Evolutionary conservation across 1,140 invertebrate species (phyloP).

Genomic region (Drosophila ananassae): DNA sequence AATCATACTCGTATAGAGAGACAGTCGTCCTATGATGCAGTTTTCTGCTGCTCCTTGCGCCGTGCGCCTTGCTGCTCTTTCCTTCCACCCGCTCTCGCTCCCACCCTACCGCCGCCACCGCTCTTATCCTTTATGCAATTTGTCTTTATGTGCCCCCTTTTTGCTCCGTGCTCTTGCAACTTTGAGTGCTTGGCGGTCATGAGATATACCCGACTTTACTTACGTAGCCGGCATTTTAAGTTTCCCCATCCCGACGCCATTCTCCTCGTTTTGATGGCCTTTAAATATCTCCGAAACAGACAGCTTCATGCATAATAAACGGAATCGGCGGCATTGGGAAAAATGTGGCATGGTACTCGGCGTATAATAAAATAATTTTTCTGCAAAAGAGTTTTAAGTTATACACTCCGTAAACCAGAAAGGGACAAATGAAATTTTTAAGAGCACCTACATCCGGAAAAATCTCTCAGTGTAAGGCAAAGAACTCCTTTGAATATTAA

Average conservation of each 20-base stretch:
- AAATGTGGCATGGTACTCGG: slow-evolving; percentile 2
- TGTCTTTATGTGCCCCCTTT: slow-evolving; percentile 53
- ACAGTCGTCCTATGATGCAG: slow-evolving; percentile 38
- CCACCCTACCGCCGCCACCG: background rate
- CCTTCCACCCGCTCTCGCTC: too few species aligned
- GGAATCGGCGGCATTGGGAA: slow-evolving; percentile 4
- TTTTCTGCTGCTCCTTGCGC: slow-evolving; percentile 31
- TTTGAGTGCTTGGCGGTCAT: slow-evolving; percentile 53
- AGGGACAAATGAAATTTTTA: too few species aligned
- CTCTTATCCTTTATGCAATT: slow-evolving; percentile 69
- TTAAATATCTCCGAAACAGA: slow-evolving; percentile 48
- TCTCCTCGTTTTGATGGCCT: slow-evolving; percentile 54
- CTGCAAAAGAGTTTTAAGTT: too few species aligned
- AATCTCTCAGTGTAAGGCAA: slow-evolving; percentile 12
- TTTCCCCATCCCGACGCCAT: slow-evolving; percentile 32
- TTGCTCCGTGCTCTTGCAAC: slow-evolving; percentile 31
- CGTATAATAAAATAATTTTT: background rate
- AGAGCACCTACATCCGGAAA: background rate
- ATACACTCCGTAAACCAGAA: too few species aligned
- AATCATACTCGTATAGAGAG: slow-evolving; percentile 32
- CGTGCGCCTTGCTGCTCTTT: slow-evolving; percentile 10
- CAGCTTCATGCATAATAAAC: slow-evolving; percentile 58
- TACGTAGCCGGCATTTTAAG: slow-evolving; percentile 50
- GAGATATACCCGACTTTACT: slow-evolving; percentile 55
- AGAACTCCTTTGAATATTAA: slow-evolving; percentile 12